Conservation (phyloP, 1,140 invertebrate species). For the Bombus vancouverensis region DNA sequence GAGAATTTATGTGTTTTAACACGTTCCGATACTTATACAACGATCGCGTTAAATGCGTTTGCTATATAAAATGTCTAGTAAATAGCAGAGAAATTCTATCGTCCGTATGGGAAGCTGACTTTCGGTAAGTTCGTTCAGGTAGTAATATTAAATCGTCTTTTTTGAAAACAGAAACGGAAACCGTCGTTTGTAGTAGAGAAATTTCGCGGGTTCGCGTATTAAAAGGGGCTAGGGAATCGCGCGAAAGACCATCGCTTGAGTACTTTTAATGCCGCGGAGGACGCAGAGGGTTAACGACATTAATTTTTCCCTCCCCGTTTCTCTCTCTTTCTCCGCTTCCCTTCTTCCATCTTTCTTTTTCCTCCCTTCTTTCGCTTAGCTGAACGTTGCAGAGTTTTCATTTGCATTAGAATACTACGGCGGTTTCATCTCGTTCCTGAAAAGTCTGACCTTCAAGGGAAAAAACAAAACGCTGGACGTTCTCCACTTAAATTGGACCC, state of each 20-base stretch:
- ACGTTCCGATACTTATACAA: no score
- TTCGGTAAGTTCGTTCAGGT: conserved; percentile 16
- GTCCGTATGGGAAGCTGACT: background rate
- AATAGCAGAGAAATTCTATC: background rate
- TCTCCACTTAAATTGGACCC: conserved; percentile 43
- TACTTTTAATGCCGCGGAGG: conserved; percentile 74
- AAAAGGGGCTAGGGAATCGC: conserved; percentile 65
- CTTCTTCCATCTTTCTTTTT: conserved; percentile 16
- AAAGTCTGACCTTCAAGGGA: conserved; percentile 64
- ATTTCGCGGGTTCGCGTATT: conserved; percentile 67
- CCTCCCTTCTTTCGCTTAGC: conserved; percentile 22
- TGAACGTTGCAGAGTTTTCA: conserved; percentile 55
- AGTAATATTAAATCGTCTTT: conserved; percentile 28
- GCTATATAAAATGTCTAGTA: background rate
- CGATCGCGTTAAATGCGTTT: no score
- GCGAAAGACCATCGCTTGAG: conserved; percentile 66
- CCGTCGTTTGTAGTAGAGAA: conserved; percentile 61
- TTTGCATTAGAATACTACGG: conserved; percentile 65
- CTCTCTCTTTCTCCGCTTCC: conserved; percentile 37
- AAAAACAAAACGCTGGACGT: conserved; percentile 19
- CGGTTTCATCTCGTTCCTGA: conserved; percentile 55
- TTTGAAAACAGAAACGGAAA: conserved; percentile 16
- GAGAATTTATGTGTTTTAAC: no score
- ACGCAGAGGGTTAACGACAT: conserved; percentile 71
- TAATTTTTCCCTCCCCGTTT: conserved; percentile 70